A percentile compares a stretch with the other conserved stretches of the same genome.
Evolutionary conservation across 2,797 vertebrate species (phyloP).

Genomic region (Alcedo quadribrachys): DNA sequence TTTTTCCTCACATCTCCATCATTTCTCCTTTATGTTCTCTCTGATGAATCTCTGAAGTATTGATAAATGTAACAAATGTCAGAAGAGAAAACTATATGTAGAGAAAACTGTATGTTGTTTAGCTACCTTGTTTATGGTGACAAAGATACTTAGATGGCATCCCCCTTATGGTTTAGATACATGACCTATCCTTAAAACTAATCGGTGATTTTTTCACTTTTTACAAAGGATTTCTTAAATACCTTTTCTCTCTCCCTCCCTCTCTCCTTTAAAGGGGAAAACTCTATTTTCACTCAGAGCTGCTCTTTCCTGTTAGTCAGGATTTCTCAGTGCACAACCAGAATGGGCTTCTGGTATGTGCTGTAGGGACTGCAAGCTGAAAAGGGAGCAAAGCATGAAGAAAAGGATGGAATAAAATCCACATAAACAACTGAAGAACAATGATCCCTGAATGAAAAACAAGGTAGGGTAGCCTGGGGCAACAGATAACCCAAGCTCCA

Average conservation of each 20-base stretch:
- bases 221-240: neutral
- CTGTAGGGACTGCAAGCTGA: neutral
- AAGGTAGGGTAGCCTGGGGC: neutral
- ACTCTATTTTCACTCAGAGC: neutral
- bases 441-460: slow-evolving; percentile 37
- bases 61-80: neutral
- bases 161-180: neutral
- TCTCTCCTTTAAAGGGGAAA: neutral
- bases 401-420: neutral
- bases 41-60: neutral
- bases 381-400: slow-evolving; percentile 11
- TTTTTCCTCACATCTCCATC: neutral
- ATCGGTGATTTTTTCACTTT: neutral
- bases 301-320: neutral
- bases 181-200: neutral
- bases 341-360: neutral
- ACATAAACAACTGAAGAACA: neutral
- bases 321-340: neutral
- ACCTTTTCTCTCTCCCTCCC: neutral
- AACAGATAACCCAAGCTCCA: slow-evolving; percentile 3
- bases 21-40: neutral
- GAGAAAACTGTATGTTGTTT: neutral
- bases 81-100: neutral
- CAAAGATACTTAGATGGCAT: neutral
- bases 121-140: neutral